Percentiles rank a stretch among this genome's conserved stretches.
Conservation (phyloP, 2,113 vertebrate genomes). For the Regulus satrapa region DNA sequence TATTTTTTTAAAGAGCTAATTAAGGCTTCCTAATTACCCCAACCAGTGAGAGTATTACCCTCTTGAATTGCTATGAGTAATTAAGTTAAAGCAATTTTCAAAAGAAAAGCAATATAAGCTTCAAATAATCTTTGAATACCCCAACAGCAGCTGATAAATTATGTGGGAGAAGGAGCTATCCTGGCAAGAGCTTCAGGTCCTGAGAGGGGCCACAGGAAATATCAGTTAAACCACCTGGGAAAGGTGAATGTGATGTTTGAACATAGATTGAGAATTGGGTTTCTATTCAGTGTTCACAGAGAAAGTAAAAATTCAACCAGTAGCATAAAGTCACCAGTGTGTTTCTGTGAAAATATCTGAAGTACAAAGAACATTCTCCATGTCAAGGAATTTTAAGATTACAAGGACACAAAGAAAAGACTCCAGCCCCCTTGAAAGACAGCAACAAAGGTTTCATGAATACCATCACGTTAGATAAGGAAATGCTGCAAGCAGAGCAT, state of each 20-base stretch:
- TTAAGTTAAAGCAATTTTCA: slow-evolving; percentile 58
- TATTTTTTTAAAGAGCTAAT: slow-evolving; percentile 62
- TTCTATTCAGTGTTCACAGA: background rate
- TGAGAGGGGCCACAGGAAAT: rapidly evolving
- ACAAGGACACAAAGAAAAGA: background rate
- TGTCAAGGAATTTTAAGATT: background rate
- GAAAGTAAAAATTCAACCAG: background rate
- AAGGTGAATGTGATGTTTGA: background rate
- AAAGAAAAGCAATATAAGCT: slow-evolving; percentile 29
- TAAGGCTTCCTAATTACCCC: slow-evolving; percentile 67
- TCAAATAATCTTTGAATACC: slow-evolving; percentile 1
- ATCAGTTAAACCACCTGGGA: background rate
- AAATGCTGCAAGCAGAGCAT: background rate
- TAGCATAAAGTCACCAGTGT: background rate
- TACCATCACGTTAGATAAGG: rapidly evolving
- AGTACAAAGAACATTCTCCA: background rate
- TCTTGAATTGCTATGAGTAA: slow-evolving; percentile 54
- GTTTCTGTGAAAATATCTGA: background rate
- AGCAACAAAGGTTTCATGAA: background rate
- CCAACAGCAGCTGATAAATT: background rate
- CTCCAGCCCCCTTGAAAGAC: background rate
- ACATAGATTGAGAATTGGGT: rapidly evolving
- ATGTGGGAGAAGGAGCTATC: background rate
- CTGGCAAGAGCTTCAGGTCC: background rate
- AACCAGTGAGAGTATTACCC: slow-evolving; percentile 25